These are phyloP conservation scores for Dasypogon diadema DNA, from an alignment of 2,888 invertebrate genomes.

Conservation along the genomic window DNA sequence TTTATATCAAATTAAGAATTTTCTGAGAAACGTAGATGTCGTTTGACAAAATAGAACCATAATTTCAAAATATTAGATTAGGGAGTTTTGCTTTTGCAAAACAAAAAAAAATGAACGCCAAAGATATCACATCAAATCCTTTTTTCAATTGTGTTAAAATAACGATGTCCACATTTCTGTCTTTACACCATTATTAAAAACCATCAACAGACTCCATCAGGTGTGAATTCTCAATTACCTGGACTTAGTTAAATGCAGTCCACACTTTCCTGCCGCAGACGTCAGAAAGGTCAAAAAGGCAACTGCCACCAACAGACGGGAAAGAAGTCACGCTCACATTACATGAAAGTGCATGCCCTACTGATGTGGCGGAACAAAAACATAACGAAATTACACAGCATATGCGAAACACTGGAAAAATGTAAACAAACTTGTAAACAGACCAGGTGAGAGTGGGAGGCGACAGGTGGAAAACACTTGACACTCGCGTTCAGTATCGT, in stretches of 20 bases:
- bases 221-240: conserved; percentile 32
- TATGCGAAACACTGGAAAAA: conserved; percentile 45
- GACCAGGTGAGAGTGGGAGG: conserved; percentile 31
- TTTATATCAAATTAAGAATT: too few species aligned
- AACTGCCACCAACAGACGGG: not conserved
- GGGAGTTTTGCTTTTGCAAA: too few species aligned
- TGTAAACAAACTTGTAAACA: conserved; percentile 50
- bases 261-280: not conserved
- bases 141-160: too few species aligned
- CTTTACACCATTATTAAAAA: too few species aligned
- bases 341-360: conserved; percentile 6
- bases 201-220: conserved; percentile 23
- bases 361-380: not conserved
- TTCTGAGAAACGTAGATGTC: too few species aligned
- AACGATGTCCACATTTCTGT: too few species aligned
- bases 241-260: not conserved
- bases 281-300: not conserved
- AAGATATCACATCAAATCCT: too few species aligned
- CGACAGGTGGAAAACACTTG: conserved; percentile 48
- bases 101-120: too few species aligned
- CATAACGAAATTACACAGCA: conserved; percentile 17
- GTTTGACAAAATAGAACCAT: too few species aligned
- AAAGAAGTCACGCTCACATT: conserved; percentile 36
- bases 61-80: too few species aligned
- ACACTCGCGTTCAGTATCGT: conserved; percentile 43